phyloP scores from a whole-genome alignment of 2,797 vertebrate species.

The Scomberomorus guttatus region DNA sequence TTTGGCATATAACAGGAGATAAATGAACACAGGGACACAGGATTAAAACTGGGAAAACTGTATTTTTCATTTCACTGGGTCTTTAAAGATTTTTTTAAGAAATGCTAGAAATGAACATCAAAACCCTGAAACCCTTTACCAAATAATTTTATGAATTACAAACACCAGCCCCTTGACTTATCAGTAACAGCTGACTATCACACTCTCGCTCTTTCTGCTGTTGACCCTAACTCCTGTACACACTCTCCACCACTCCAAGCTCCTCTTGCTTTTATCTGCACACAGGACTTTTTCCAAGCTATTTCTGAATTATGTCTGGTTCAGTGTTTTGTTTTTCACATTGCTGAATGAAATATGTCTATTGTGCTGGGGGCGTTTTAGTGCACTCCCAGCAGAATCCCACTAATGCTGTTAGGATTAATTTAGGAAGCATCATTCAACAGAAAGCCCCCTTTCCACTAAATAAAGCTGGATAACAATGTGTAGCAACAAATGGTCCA shows the following conservation, averaged over 20 bases:
- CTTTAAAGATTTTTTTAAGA: neutral
- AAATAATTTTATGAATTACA: conserved; percentile 11
- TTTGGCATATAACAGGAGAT: too few relatives aligned
- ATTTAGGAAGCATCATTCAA: conserved; percentile 40
- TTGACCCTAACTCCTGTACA: neutral
- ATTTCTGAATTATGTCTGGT: conserved; percentile 32
- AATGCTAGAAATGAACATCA: neutral
- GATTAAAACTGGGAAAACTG: too few relatives aligned
- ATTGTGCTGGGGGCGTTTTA: conserved; percentile 10
- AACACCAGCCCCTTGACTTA: neutral
- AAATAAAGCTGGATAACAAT: conserved; percentile 30
- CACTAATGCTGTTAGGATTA: conserved; percentile 29
- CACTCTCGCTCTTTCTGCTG: neutral
- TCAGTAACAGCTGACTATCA: neutral
- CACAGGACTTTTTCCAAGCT: neutral
- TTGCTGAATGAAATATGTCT: conserved; percentile 44
- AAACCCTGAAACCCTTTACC: too few relatives aligned
- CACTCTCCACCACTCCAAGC: neutral
- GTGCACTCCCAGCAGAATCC: conserved; percentile 24
- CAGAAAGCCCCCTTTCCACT: neutral
- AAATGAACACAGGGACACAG: too few relatives aligned
- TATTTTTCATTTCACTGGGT: too few relatives aligned
- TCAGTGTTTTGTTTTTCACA: conserved; percentile 38
- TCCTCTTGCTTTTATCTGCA: conserved; percentile 3
- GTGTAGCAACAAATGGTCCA: conserved; percentile 34